A percentile compares a stretch with the other conserved stretches of the same genome.
These are phyloP conservation scores for Labeo catla DNA, from an alignment of 2,113 vertebrate genomes.

Conservation along the genomic window DNA sequence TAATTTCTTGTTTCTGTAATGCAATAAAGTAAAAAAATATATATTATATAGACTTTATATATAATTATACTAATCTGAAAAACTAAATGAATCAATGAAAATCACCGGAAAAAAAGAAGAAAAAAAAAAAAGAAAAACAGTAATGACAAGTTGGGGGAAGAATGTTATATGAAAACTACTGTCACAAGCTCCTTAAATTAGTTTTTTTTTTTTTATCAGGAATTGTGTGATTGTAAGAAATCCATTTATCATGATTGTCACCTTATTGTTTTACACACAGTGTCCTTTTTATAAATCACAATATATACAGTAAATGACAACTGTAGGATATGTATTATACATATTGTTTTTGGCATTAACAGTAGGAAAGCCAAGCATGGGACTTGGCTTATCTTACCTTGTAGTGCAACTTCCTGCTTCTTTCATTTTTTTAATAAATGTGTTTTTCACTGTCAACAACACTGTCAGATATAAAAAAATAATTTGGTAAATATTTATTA, in stretches of 20 bases:
- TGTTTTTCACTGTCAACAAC: neutral
- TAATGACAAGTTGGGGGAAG: too few species aligned
- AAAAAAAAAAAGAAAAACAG: too few species aligned
- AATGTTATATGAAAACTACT: too few species aligned
- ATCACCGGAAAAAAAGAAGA: too few species aligned
- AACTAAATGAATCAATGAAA: too few species aligned
- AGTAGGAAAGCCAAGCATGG: neutral
- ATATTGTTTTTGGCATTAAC: neutral
- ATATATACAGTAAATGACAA: neutral
- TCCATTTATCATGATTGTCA: neutral
- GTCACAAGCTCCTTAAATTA: too few species aligned
- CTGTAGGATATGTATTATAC: neutral
- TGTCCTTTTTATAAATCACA: neutral
- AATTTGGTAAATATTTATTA: neutral
- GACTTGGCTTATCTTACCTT: neutral
- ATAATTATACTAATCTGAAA: too few species aligned
- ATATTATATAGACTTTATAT: too few species aligned
- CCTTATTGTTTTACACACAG: neutral
- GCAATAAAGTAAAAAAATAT: too few species aligned
- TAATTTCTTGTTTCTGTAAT: too few species aligned
- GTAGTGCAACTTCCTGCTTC: neutral
- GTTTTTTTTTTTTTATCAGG: too few species aligned
- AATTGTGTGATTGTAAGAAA: too few species aligned
- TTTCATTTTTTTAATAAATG: neutral
- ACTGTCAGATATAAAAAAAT: neutral